Evolutionary conservation across 1,140 invertebrate species (phyloP).

Genomic region (Anadara kagoshimensis): DNA sequence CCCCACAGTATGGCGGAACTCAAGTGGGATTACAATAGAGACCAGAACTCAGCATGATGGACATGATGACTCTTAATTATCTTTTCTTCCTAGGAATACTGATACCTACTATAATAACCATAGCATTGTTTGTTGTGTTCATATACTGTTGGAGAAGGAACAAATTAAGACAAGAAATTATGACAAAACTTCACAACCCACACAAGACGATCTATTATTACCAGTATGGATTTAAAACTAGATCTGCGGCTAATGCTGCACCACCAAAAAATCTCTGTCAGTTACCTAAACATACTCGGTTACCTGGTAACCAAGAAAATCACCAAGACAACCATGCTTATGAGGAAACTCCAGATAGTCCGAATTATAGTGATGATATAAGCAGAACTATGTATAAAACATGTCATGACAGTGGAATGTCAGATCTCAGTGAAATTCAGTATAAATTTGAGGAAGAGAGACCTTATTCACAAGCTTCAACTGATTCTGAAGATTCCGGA

Average conservation of each 20-base stretch:
- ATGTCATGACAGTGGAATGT: conserved; percentile 60
- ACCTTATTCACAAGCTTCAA: conserved; percentile 61
- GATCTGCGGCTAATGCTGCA: conserved; percentile 35
- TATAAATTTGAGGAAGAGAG: conserved; percentile 42
- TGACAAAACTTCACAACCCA: conserved; percentile 59
- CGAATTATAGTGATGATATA: conserved; percentile 44
- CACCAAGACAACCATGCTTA: conserved; percentile 14
- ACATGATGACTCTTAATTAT: conserved; percentile 48
- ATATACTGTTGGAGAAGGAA: conserved; percentile 65
- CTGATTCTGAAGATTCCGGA: conserved; percentile 64
- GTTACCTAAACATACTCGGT: conserved; percentile 6
- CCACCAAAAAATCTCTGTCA: conserved; percentile 43
- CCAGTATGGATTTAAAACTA: conserved; percentile 28
- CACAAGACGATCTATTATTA: conserved; percentile 32
- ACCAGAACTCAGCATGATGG: conserved; percentile 27
- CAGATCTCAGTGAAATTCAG: conserved; percentile 50
- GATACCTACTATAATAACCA: conserved; percentile 76
- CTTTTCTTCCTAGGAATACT: conserved; percentile 76
- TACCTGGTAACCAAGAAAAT: conserved; percentile 13
- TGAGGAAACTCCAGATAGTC: conserved; percentile 50
- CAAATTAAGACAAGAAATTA: conserved; percentile 52
- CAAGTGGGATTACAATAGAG: no score
- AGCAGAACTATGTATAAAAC: conserved; percentile 45
- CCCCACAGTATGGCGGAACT: no score
- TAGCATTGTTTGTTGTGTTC: conserved; percentile 66